phyloP scores from a whole-genome alignment of 2,888 invertebrate species.

The Branchipolynoe longqiensis region DNA sequence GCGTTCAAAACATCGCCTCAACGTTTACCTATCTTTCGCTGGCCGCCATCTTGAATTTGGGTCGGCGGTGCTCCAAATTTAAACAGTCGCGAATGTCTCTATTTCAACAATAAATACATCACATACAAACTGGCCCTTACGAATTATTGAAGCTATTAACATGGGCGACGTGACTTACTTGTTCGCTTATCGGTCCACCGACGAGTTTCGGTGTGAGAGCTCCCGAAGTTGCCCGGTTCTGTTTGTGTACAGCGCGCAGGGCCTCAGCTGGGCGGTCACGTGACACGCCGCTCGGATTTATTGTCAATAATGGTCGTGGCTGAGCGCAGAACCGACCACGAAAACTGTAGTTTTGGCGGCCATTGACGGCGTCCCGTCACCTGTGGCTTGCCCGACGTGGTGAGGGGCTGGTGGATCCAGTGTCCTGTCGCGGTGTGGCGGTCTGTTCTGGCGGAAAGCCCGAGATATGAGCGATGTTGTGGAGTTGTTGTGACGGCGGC shows the following conservation, averaged over 20 bases:
- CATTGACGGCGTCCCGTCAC: slow-evolving; percentile 11
- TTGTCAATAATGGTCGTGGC: slow-evolving; percentile 43
- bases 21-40: slow-evolving; percentile 22
- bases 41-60: slow-evolving; percentile 56
- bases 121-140: slow-evolving; percentile 39
- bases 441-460: background rate
- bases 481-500: slow-evolving; percentile 33
- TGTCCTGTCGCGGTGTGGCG: background rate
- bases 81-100: no score
- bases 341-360: slow-evolving; percentile 19
- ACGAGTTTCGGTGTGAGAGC: background rate
- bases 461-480: slow-evolving; percentile 13
- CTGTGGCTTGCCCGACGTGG: background rate
- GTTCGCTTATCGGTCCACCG: background rate
- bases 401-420: background rate
- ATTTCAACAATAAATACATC: no score
- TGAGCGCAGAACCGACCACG: background rate
- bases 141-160: slow-evolving; percentile 34
- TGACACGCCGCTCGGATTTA: slow-evolving; percentile 46
- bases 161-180: background rate
- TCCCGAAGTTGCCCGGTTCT: background rate
- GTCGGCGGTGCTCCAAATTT: background rate
- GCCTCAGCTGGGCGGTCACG: slow-evolving; percentile 39
- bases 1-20: slow-evolving; percentile 11
- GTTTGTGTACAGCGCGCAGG: background rate